Conservation (phyloP, 1,140 invertebrate species). For the Drosophila suzukii region DNA sequence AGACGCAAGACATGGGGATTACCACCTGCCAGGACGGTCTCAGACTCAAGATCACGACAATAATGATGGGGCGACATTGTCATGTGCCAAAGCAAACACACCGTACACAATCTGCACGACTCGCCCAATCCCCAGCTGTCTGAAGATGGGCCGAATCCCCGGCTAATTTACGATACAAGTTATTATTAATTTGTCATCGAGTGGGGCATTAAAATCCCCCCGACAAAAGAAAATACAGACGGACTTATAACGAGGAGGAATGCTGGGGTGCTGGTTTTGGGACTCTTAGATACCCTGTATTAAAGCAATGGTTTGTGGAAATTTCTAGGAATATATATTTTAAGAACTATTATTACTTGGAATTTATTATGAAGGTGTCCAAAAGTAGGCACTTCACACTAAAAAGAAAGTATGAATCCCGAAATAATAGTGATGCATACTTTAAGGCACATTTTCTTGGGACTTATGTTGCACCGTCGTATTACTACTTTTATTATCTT, state of each 20-base stretch:
- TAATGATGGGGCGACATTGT: conserved; percentile 35
- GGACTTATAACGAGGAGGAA: conserved; percentile 29
- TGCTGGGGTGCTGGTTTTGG: not conserved
- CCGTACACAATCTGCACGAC: conserved; percentile 28
- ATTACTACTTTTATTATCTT: not conserved
- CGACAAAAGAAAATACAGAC: conserved; percentile 32
- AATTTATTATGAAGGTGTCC: no score
- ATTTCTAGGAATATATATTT: not conserved
- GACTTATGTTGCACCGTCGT: no score
- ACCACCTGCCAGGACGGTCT: conserved; percentile 42
- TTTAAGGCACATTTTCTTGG: not conserved
- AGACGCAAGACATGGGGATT: conserved; percentile 33
- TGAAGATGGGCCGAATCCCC: conserved; percentile 31
- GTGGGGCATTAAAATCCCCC: conserved; percentile 47
- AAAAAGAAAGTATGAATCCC: no score
- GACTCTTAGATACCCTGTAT: not conserved
- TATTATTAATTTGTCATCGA: conserved; percentile 84
- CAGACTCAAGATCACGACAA: not conserved
- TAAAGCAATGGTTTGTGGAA: no score
- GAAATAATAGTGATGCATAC: not conserved
- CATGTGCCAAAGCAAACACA: conserved; percentile 49
- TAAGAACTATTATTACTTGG: no score
- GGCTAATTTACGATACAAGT: conserved; percentile 81
- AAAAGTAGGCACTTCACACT: no score
- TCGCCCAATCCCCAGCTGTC: conserved; percentile 37